phyloP scores from a whole-genome alignment of 2,113 vertebrate species.

The Solenodon paradoxus region DNA sequence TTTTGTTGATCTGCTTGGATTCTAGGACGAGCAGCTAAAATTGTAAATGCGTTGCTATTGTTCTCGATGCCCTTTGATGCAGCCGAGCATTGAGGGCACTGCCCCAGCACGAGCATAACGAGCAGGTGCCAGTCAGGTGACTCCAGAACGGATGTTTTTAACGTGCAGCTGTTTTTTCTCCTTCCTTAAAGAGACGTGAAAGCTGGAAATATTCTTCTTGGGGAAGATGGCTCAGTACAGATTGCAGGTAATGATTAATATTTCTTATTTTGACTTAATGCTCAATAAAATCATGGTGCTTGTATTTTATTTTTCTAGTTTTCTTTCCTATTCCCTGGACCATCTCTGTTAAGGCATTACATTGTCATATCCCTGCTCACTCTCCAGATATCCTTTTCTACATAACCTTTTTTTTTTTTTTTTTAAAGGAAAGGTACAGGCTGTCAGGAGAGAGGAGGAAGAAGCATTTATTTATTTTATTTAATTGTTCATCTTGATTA shows the following conservation, averaged over 20 bases:
- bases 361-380: not conserved
- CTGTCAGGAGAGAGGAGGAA: no score
- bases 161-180: slow-evolving; percentile 55
- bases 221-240: slow-evolving; percentile 96
- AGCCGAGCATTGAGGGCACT: slow-evolving; percentile 8
- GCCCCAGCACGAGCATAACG: not conserved
- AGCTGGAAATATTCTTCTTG: slow-evolving; percentile 97
- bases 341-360: not conserved
- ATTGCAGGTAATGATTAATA: slow-evolving; percentile 90
- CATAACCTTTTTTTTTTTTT: no score
- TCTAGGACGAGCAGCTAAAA: not conserved
- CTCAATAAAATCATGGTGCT: not conserved
- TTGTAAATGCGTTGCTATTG: not conserved
- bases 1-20: slow-evolving; percentile 4
- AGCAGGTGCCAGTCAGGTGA: not conserved
- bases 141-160: slow-evolving; percentile 20
- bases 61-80: not conserved
- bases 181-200: slow-evolving; percentile 92
- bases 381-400: not conserved
- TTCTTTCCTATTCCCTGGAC: not conserved
- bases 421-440: no score
- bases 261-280: not conserved
- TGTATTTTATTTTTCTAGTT: not conserved
- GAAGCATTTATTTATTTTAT: no score
- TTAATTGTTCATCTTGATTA: no score